A percentile compares a stretch with the other conserved stretches of the same genome.
These are phyloP conservation scores for Meloidogyne exigua DNA, from an alignment of 1,140 invertebrate genomes.

Conservation along the genomic window DNA sequence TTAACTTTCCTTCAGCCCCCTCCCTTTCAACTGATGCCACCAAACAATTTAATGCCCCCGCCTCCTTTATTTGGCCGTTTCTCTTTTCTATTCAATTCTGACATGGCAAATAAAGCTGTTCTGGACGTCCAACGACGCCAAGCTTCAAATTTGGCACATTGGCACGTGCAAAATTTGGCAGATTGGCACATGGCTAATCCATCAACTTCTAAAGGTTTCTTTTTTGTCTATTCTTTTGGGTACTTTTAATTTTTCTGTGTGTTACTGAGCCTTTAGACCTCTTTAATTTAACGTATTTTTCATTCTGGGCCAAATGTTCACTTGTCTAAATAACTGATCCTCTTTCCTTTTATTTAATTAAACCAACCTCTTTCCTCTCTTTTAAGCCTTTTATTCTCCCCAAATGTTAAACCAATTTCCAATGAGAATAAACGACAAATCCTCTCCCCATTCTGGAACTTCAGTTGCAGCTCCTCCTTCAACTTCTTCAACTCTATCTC, in stretches of 20 bases:
- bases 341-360: too few species aligned
- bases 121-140: background rate
- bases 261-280: too few species aligned
- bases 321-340: too few species aligned
- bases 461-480: too few species aligned
- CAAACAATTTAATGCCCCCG: background rate
- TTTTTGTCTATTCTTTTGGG: too few species aligned
- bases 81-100: constrained; percentile 16
- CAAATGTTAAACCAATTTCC: background rate
- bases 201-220: background rate
- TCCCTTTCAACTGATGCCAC: background rate
- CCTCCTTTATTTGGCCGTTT: background rate
- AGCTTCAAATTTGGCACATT: background rate
- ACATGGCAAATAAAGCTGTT: constrained; percentile 11
- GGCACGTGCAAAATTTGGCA: background rate
- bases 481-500: background rate
- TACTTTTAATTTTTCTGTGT: too few species aligned
- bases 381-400: background rate
- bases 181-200: background rate
- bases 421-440: background rate
- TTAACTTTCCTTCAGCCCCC: background rate
- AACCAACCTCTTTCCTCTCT: too few species aligned
- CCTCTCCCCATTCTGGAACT: background rate
- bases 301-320: too few species aligned
- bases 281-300: too few species aligned